Evolutionary conservation across 2,888 invertebrate genomes (phyloP), one percentile per base, ranked within the genome.

Genomic region (Listrodromus nycthemerus): DNA sequence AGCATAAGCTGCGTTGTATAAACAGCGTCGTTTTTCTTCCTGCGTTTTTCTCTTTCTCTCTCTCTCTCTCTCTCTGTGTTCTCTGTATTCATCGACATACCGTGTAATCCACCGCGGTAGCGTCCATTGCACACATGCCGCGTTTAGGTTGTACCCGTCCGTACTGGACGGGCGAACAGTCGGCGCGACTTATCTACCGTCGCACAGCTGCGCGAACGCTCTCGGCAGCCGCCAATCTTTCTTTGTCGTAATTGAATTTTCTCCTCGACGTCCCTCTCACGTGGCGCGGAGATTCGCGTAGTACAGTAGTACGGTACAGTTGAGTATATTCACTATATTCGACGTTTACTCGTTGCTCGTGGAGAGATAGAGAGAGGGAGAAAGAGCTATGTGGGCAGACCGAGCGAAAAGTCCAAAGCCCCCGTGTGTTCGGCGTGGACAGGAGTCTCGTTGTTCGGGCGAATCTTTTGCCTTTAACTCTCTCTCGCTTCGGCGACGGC

Each of bases 191-290:
- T 78, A 67, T 78, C 74, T 27, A 70, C 63, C 50, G 61, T 27
- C 61, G 50, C 74, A 65, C 83, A 83, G 83, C 83, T 83, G 79
- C 83, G 70, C 48, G 13, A 67, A 2, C 13, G 24, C 55, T 77
- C 78, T 30, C 21, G 69, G 50, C 70, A 67, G n/a, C 63, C 74
- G 67, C 75, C 75, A 69, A 83, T 80, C 80, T 80, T 69, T 80
- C 73, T 76, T 84, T 63, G 76, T 78, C 65, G 85, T 90, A 90
- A 90, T 91, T 90, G 87, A 90, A 91, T 91, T 91, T 91, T 91
- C 90, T 89, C 85, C 91, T 89, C 85, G 88, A 87, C 83, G 84
- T 89, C 85, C 80, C 74, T 76, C 78, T 78, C 75, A 63, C 52
- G 69, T 69, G 71, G 76, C 55, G 1, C 13, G 41, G 7, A 30